Evolutionary conservation across 2,888 invertebrate genomes (phyloP), one percentile per base, ranked within the genome.

Genomic region (Lepidocyrtoides sp.): DNA sequence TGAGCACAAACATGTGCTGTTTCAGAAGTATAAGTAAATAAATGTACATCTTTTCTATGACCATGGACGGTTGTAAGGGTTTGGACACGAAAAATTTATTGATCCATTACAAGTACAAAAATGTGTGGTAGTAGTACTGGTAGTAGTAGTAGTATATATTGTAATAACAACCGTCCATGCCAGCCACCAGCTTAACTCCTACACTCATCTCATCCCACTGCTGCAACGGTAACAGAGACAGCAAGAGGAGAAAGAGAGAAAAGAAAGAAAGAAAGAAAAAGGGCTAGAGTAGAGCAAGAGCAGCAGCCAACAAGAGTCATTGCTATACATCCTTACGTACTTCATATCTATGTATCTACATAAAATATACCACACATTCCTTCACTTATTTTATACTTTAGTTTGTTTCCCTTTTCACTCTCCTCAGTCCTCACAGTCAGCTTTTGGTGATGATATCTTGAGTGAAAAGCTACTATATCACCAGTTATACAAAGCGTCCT

Each of bases 21-120:
- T 48, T n/a, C n/a, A n/a, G 82, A 36, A 44, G 8, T 44, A 20
- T 12, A n/a, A 36, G 79, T 79, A n/a, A n/a, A n/a, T 51, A 48
- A n/a, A 36, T 85, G 69, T 23, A 85, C 69, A 26, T 72, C 72
- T 72, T 82, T 63, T 29, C 36, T 41, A 51, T 85, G 85, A 72
- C 72, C 85, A 72, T 85, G 72, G 85, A 85, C 32, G 54, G 54
- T 75, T 81, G 63, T 91, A 51, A 85, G 86, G 72, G 85, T 60
- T 77, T 82, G 48, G 54, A 88, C 82, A 83, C 82, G n/a, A 91
- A 87, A 91, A 84, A 81, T 85, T 77, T 91, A 91, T 91, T 91
- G 91, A 91, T 91, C 91, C 91, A 91, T 91, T 91, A 89, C 77
- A 89, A 81, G 89, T 72, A 89, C 20, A 36, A 82, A 79, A 66